A percentile compares a stretch with the other conserved stretches of the same genome.
Conservation (phyloP, 2,888 invertebrate genomes). For the Parnassius glacialis region DNA sequence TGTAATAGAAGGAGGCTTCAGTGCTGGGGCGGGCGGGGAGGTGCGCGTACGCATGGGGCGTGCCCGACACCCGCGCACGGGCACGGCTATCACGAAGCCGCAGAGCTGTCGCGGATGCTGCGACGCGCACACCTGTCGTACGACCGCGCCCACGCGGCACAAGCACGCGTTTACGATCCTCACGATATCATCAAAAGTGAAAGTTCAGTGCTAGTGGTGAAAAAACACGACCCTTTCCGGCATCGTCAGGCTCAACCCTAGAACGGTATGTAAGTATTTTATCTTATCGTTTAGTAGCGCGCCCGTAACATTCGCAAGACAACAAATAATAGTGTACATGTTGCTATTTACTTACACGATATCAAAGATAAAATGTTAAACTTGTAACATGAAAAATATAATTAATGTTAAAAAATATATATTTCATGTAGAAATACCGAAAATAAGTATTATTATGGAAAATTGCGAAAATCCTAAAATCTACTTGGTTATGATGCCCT, state of each 20-base stretch:
- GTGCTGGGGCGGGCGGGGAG: conserved; percentile 59
- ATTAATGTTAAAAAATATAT: no score
- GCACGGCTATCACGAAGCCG: conserved; percentile 41
- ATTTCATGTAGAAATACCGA: no score
- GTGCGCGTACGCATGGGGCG: conserved; percentile 68
- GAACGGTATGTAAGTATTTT: conserved; percentile 61
- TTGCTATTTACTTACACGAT: no score
- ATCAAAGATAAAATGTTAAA: no score
- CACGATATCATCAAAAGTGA: conserved; percentile 57
- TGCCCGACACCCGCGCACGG: conserved; percentile 34
- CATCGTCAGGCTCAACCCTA: conserved; percentile 64
- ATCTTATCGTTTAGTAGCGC: conserved; percentile 45
- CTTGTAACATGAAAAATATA: no score
- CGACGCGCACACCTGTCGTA: conserved; percentile 65
- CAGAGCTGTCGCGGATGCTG: conserved; percentile 74
- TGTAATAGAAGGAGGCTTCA: conserved; percentile 52
- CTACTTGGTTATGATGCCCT: no score
- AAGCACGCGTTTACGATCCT: conserved; percentile 36
- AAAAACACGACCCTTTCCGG: conserved; percentile 37
- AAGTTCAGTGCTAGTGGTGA: conserved; percentile 62
- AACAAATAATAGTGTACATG: no score
- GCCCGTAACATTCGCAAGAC: no score
- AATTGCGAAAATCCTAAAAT: no score
- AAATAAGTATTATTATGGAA: no score
- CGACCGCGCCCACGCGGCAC: conserved; percentile 38